These are phyloP conservation scores for Callyntrura guangdongensis DNA, from an alignment of 2,888 invertebrate genomes.

Conservation along the genomic window DNA sequence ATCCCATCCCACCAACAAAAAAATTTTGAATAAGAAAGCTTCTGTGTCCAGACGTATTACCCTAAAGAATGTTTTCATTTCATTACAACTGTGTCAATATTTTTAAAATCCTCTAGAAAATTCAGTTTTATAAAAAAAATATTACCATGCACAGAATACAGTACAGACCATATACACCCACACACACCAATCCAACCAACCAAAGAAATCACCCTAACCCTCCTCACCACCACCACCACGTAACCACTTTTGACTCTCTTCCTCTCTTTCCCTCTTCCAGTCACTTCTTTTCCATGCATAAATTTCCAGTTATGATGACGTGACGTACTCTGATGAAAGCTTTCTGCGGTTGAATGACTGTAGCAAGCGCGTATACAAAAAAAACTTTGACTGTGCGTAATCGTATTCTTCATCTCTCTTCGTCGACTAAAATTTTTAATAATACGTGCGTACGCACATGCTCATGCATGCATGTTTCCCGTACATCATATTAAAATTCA, in stretches of 20 bases:
- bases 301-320: slow-evolving; percentile 49
- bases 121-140: slow-evolving; percentile 41
- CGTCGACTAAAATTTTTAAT: slow-evolving; percentile 27
- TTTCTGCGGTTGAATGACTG: slow-evolving; percentile 66
- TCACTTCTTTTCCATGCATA: slow-evolving; percentile 52
- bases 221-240: slow-evolving; percentile 19
- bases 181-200: no score
- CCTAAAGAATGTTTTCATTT: slow-evolving; percentile 34
- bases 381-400: no score
- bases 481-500: slow-evolving; percentile 72
- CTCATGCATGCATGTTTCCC: slow-evolving; percentile 64
- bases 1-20: neutral
- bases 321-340: slow-evolving; percentile 30
- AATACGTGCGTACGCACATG: slow-evolving; percentile 59
- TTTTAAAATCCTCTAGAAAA: slow-evolving; percentile 22
- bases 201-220: slow-evolving; percentile 49
- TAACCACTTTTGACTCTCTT: no score
- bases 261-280: neutral
- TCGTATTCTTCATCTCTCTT: neutral
- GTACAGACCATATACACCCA: slow-evolving; percentile 64
- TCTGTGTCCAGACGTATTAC: neutral
- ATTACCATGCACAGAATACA: no score
- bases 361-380: slow-evolving; percentile 1
- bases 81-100: slow-evolving; percentile 50
- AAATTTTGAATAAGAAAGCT: neutral